Percentiles rank a stretch among this genome's conserved stretches.
phyloP scores from a whole-genome alignment of 2,888 invertebrate species.

The Acanthopleura granulata region DNA sequence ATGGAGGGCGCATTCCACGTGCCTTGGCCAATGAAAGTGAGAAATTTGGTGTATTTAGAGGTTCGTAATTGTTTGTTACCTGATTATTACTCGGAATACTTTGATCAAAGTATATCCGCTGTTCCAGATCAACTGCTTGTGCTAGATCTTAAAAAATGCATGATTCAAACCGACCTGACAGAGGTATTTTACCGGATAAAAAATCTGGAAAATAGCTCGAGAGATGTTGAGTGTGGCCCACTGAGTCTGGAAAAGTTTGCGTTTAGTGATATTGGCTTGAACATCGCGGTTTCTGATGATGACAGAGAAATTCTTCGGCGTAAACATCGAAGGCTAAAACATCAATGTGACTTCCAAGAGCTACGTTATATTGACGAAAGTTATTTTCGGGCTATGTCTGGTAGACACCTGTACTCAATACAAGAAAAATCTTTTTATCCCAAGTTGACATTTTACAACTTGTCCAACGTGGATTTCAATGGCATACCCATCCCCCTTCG shows the following conservation, averaged over 20 bases:
- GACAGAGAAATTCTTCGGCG: too few species aligned
- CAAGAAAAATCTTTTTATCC: neutral
- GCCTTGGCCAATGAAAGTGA: slow-evolving; percentile 13
- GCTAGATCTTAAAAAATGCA: neutral
- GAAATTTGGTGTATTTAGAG: slow-evolving; percentile 8
- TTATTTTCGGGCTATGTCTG: neutral
- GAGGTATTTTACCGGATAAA: neutral
- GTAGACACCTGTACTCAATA: neutral
- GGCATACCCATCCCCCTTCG: neutral
- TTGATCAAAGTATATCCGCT: neutral
- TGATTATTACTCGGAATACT: slow-evolving; percentile 2
- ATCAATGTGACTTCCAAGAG: neutral
- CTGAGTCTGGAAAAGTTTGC: neutral
- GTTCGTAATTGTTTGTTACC: neutral
- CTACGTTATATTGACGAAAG: neutral
- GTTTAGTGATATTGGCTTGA: neutral
- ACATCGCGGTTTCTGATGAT: too few species aligned
- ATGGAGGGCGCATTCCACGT: neutral
- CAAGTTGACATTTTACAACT: neutral
- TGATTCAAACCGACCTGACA: neutral
- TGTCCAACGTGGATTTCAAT: neutral
- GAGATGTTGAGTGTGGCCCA: slow-evolving; percentile 1
- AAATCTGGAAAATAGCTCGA: neutral
- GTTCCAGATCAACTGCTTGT: slow-evolving; percentile 4
- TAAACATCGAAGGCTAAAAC: too few species aligned